Conservation (phyloP, 2,113 vertebrate species). For the Tenrec ecaudatus region DNA sequence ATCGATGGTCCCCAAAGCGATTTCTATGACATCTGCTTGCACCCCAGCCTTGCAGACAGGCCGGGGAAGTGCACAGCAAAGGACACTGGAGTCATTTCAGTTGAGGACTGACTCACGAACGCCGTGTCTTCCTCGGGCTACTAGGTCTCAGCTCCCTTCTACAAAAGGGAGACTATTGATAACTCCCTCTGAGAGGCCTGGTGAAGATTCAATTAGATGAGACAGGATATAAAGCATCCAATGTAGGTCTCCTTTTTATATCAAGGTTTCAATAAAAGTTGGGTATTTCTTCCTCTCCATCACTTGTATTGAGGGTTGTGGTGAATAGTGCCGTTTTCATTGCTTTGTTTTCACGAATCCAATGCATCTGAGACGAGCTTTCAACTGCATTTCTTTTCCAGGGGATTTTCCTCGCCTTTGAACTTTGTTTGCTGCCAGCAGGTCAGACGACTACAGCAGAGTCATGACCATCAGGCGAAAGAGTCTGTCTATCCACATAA, state of each 20-base stretch:
- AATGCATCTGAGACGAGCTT: rapidly evolving
- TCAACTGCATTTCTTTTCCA: neutral
- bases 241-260: neutral
- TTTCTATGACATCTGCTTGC: neutral
- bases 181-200: neutral
- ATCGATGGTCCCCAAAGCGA: neutral
- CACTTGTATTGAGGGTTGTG: neutral
- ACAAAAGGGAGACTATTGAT: neutral
- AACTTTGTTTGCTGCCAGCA: neutral
- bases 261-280: neutral
- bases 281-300: neutral
- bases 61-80: no score
- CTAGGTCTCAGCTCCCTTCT: neutral
- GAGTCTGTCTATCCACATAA: no score
- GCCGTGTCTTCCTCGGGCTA: neutral
- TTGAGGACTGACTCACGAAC: rapidly evolving
- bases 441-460: neutral
- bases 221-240: neutral
- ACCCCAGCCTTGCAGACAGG: neutral
- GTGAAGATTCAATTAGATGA: neutral
- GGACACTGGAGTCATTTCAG: rapidly evolving
- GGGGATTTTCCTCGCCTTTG: rapidly evolving
- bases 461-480: neutral
- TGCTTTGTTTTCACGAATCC: neutral
- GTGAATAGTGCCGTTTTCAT: rapidly evolving